Conservation (phyloP, 2,888 invertebrate species). For the Cartodere bifasciata region DNA sequence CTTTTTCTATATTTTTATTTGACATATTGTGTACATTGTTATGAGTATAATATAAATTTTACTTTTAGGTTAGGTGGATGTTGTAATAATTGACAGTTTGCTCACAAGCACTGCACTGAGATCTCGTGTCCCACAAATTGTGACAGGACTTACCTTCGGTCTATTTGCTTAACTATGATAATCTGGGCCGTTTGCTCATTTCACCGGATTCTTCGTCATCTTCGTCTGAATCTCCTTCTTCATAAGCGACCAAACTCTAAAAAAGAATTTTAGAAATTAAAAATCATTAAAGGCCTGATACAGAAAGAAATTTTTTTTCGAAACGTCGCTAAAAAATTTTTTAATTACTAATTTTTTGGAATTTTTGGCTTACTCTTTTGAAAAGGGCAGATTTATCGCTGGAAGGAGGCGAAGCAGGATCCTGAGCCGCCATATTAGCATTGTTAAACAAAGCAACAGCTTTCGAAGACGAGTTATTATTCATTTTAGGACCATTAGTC, state of each 20-base stretch:
- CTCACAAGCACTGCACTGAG: slow-evolving; percentile 25
- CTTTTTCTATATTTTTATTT: too few species aligned
- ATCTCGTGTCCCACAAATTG: slow-evolving; percentile 23
- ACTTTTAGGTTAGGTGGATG: too few species aligned
- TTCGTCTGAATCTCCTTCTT: slow-evolving; percentile 94
- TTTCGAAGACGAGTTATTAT: slow-evolving; percentile 19
- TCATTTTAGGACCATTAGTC: slow-evolving; percentile 17
- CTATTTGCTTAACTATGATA: slow-evolving; percentile 48
- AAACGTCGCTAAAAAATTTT: too few species aligned
- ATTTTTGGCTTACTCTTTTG: slow-evolving; percentile 38
- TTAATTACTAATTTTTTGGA: too few species aligned
- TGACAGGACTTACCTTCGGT: slow-evolving; percentile 23
- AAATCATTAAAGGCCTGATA: too few species aligned
- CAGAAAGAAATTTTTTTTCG: too few species aligned
- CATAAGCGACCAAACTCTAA: slow-evolving; percentile 91
- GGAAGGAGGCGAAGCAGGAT: slow-evolving; percentile 33
- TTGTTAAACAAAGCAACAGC: slow-evolving; percentile 36
- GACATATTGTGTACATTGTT: too few species aligned
- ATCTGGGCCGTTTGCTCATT: slow-evolving; percentile 54
- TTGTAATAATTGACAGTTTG: slow-evolving; percentile 28
- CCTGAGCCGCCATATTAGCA: slow-evolving; percentile 18
- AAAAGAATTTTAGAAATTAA: slow-evolving; percentile 14
- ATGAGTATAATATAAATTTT: too few species aligned
- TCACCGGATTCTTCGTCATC: slow-evolving; percentile 64
- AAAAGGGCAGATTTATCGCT: slow-evolving; percentile 36